Evolutionary conservation across 2,797 vertebrate species (phyloP).

Genomic region (Bradypodion ventrale): DNA sequence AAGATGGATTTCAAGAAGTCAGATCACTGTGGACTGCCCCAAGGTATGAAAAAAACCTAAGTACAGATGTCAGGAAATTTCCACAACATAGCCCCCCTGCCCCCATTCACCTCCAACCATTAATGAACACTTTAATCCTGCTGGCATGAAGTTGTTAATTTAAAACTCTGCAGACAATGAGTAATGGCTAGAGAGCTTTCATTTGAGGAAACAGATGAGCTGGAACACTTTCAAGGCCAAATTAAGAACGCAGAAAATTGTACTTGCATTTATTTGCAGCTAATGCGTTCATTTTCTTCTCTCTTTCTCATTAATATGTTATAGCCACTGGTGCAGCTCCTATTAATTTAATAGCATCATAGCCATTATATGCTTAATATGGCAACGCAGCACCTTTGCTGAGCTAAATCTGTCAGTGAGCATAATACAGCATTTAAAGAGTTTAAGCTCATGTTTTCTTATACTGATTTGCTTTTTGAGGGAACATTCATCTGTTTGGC

Average conservation of each 20-base stretch:
- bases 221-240: slow-evolving; percentile 51
- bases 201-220: slow-evolving; percentile 34
- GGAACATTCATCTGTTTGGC: not conserved
- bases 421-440: not conserved
- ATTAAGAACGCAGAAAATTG: slow-evolving; percentile 47
- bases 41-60: not conserved
- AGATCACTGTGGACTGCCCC: not conserved
- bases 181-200: slow-evolving; percentile 35
- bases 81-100: fast-evolving
- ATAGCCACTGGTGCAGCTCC: not conserved
- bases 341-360: slow-evolving; percentile 18
- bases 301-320: slow-evolving; percentile 20
- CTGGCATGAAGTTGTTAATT: not conserved
- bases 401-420: not conserved
- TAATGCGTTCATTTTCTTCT: slow-evolving; percentile 19
- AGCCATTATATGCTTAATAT: not conserved
- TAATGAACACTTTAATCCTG: not conserved
- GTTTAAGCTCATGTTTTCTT: not conserved
- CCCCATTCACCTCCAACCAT: not conserved
- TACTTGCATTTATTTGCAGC: slow-evolving; percentile 19
- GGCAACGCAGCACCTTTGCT: not conserved
- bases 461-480: not conserved
- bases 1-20: no score
- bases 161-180: slow-evolving; percentile 27
- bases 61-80: slow-evolving; percentile 8